Evolutionary conservation across 2,797 vertebrate species (phyloP), one percentile per base, ranked within the genome.

Genomic region (Spinibarbus caldwelli): DNA sequence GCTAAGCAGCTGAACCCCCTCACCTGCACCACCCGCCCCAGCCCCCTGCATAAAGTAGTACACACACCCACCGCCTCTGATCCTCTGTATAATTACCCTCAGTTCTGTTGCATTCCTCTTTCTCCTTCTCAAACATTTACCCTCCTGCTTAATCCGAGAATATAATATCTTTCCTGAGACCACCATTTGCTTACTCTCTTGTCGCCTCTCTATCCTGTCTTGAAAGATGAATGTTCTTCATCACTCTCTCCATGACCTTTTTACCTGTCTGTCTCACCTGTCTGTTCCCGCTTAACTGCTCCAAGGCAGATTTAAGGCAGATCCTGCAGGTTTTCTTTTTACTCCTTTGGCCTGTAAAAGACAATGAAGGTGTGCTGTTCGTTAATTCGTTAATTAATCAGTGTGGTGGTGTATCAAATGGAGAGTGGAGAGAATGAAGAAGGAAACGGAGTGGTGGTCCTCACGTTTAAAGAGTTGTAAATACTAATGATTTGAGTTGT

Each of bases 1-100:
- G 78, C 75, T 57, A 86, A 84, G 70, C 76, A 71, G 75, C 34
- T 85, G 71, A 86, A 87, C 64, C 49, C 70, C 64, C 72, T 83
- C 76, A 86, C 83, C 86, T 85, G 71, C 73, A 78, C 67, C 77
- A 70, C 77, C 34, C 29, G 0, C 62, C 38, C 10, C 26, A 79
- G 47, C 0, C n/a, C n/a, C n/a, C n/a, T n/a, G n/a, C n/a, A n/a
- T n/a, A 1, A 10, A 57, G 54, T 54, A 54, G 47, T 71, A 59
- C 23, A 59, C 47, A 67, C 47, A 66, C 45, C 59, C 67, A 78
- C 41, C 67, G 1, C 49, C 57, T 87, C 52, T 36, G 54, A 83
- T 54, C 43, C 57, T 36, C 26, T 67, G 15, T 59, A 64, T 71
- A n/a, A 62, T 57, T 59, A 73, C 29, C 36, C 34, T 59, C 31